Percentiles rank a stretch among this genome's conserved stretches.
These are phyloP conservation scores for Trachymyrmex septentrionalis DNA, from an alignment of 1,140 invertebrate species.

Conservation along the genomic window DNA sequence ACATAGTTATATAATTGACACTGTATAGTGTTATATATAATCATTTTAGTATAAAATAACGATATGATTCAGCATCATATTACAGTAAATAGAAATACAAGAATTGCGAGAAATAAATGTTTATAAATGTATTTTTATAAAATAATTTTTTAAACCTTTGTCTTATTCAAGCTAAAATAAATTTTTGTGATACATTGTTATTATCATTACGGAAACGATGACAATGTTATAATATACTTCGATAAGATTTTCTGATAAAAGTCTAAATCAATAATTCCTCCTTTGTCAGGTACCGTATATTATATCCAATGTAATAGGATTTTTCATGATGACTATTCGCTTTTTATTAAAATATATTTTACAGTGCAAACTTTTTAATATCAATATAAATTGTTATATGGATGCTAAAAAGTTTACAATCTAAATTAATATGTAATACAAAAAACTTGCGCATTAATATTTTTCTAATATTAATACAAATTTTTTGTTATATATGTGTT, in stretches of 20 bases:
- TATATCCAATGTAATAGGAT: not conserved
- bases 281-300: not conserved
- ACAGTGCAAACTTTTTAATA: not conserved
- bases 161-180: slow-evolving; percentile 8
- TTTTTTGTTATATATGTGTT: not conserved
- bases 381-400: not conserved
- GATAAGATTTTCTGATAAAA: not conserved
- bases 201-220: not conserved
- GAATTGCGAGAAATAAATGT: not conserved
- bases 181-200: not conserved
- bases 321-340: not conserved
- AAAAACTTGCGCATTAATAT: not conserved
- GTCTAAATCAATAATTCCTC: not conserved
- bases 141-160: not conserved
- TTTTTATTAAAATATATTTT: not conserved
- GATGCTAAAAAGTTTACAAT: no score
- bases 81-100: not conserved
- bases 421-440: not conserved
- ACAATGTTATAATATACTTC: not conserved
- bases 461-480: not conserved
- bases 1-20: no score
- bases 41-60: no score
- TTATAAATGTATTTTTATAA: not conserved
- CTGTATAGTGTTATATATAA: no score
- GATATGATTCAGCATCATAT: no score